These are phyloP conservation scores for Pogonognathellus flavescens DNA, from an alignment of 1,140 invertebrate genomes.

Conservation along the genomic window DNA sequence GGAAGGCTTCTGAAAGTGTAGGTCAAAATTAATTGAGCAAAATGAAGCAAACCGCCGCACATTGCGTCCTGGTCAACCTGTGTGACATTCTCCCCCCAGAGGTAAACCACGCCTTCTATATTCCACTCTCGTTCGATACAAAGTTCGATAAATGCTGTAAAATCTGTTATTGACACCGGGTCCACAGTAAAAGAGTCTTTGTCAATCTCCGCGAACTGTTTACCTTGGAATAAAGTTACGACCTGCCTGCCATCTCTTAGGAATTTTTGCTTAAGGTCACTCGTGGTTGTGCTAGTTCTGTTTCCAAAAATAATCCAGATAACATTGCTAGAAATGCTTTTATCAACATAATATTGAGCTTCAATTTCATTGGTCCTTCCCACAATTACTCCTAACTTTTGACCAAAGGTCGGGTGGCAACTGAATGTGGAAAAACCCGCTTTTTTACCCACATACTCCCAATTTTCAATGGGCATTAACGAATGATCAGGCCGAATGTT, in stretches of 20 bases:
- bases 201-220: not conserved
- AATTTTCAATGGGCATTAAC: not conserved
- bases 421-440: not conserved
- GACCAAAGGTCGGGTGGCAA: not conserved
- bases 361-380: not conserved
- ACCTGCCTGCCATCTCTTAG: not conserved
- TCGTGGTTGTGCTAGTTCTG: not conserved
- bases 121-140: not conserved
- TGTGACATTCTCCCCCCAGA: conserved; percentile 16
- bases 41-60: conserved; percentile 22
- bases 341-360: not conserved
- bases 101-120: conserved; percentile 52
- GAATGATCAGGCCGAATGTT: not conserved
- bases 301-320: conserved; percentile 46
- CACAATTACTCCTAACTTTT: not conserved
- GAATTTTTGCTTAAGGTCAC: not conserved
- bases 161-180: not conserved
- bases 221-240: not conserved
- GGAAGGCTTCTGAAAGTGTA: conserved; percentile 36
- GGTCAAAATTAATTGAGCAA: conserved; percentile 32
- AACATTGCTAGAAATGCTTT: not conserved
- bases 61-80: conserved; percentile 10
- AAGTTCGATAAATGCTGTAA: not conserved
- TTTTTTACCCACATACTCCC: conserved; percentile 2
- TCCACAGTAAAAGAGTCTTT: not conserved